A percentile compares a stretch with the other conserved stretches of the same genome.
Evolutionary conservation across 2,113 vertebrate genomes (phyloP).

Genomic region (Meleagris gallopavo): DNA sequence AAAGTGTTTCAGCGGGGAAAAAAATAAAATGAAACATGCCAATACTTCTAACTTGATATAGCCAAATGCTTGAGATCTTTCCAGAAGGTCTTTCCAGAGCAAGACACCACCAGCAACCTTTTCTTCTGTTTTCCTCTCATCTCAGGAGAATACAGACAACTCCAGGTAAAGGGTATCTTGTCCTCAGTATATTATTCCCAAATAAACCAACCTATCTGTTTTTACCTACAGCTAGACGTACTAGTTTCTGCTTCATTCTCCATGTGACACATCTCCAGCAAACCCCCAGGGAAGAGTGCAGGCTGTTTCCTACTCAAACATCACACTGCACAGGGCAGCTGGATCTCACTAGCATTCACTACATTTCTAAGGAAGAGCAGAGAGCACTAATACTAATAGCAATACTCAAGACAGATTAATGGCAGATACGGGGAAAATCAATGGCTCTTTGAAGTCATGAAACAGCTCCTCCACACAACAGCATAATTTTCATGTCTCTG

Average conservation of each 20-base stretch:
- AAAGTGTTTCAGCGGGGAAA: not conserved
- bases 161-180: not conserved
- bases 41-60: not conserved
- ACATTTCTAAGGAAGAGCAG: not conserved
- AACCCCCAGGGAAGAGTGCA: not conserved
- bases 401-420: not conserved
- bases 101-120: not conserved
- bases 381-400: not conserved
- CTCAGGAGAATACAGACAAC: not conserved
- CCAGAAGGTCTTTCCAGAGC: not conserved
- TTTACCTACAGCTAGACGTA: not conserved
- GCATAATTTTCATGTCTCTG: not conserved
- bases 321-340: accelerated
- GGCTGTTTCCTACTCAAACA: not conserved
- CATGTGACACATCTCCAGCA: not conserved
- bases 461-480: not conserved
- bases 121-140: not conserved
- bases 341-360: not conserved
- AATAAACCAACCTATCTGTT: not conserved
- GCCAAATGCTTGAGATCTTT: not conserved
- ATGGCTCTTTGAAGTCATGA: not conserved
- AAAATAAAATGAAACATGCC: not conserved
- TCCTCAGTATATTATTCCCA: not conserved
- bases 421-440: not conserved
- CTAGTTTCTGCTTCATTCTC: not conserved